Percentiles rank a stretch among this genome's conserved stretches.
Evolutionary conservation across 2,113 vertebrate species (phyloP).

Genomic region (Muntiacus muntjak): DNA sequence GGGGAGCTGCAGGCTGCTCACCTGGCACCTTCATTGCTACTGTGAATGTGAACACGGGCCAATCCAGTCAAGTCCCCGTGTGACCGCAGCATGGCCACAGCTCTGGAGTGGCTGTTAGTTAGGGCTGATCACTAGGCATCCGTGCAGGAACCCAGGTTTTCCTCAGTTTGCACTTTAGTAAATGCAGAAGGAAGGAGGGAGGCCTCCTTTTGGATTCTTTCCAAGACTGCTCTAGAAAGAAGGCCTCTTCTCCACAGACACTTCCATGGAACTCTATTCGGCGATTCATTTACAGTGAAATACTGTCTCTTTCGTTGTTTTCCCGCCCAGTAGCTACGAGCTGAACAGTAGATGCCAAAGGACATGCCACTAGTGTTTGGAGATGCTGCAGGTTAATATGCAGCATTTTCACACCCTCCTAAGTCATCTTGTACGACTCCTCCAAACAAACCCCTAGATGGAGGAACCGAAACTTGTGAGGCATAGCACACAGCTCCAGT

Average conservation of each 20-base stretch:
- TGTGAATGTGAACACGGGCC: conserved; percentile 64
- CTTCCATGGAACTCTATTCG: neutral
- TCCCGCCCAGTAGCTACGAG: neutral
- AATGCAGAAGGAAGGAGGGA: neutral
- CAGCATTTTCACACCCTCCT: neutral
- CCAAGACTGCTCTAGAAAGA: neutral
- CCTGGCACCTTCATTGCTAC: conserved; percentile 12
- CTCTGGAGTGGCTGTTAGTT: neutral
- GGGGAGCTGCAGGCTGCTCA: neutral
- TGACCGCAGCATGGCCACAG: conserved; percentile 41
- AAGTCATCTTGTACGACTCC: neutral
- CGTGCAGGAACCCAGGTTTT: neutral
- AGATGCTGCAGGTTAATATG: neutral
- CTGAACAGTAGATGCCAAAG: neutral
- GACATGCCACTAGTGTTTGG: neutral
- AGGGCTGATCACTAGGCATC: neutral
- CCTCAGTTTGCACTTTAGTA: conserved; percentile 67
- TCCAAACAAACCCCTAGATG: neutral
- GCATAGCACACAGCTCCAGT: neutral
- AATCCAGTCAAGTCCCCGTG: conserved; percentile 41
- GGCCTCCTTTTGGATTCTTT: neutral
- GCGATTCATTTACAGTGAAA: neutral
- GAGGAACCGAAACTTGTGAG: neutral
- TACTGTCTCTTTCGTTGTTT: neutral
- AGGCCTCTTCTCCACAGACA: conserved; percentile 18